Evolutionary conservation across 2,888 invertebrate genomes (phyloP), one percentile per base, ranked within the genome.

Genomic region (Thymelicus acteon): DNA sequence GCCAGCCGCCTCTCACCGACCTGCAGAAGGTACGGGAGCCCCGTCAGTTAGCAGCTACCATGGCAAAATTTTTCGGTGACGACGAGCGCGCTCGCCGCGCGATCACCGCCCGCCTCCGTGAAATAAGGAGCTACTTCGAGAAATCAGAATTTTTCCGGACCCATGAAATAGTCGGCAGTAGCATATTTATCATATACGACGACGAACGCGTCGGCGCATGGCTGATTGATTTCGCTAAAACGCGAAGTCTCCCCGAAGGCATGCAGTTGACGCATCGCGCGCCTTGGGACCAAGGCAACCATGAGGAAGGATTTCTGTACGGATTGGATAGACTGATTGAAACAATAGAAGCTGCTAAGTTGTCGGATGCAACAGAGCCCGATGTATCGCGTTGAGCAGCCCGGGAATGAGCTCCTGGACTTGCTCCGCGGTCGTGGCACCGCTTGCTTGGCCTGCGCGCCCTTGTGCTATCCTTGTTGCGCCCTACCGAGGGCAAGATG

Each of bases 221-320:
- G 99, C 94, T 99, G 78, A 99, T 99, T 74, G 99, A 99, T 87
- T 99, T 99, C 85, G 99, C 98, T 62, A 99, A 99, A 86, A 98
- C 98, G 0, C 95, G 97, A 67, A 94, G 95, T 67, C 92, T 98
- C 61, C 96, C 97, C 0, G 95, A 95, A 31, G 96, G 96, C 10
- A 79, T 95, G 37, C 92, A 89, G 64, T 95, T 99, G 15, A 96
- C 96, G 76, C 99, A 99, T 86, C 95, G 98, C 71, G 93, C 94
- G 7, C 93, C 95, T 13, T 99, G 99, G 99, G 86, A 95, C 73
- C 96, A 97, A 77, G 99, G 99, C n/a, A 99, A 99, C 87, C 97
- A 98, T 84, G 99, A 99, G 88, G 99, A 99, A 88, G 99, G 99
- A 7, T 97, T 98, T 81, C 95, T 99, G 37, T 96, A 95, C 78